Base-by-base conservation (phyloP, 2,888 invertebrate genomes). In the Eristalinus aeneus region DNA sequence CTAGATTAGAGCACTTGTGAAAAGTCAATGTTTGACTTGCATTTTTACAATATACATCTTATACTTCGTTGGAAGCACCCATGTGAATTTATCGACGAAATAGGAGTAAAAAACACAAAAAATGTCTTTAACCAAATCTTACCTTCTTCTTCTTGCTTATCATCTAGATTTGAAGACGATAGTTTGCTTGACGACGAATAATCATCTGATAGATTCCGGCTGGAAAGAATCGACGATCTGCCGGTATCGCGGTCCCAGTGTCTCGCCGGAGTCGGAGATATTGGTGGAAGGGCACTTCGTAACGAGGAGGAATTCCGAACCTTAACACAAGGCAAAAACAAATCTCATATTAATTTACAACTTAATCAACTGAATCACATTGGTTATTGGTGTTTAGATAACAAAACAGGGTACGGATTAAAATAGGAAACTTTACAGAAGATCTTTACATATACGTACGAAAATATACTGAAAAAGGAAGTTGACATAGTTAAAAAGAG, bases 161-260 rank as follows among this genome's bases (percentile, higher is more conserved):
- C 92, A 86, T 91, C 91, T 58, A 89, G 87, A 16, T 89, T 80
- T 76, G 88, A 88, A 76, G 77, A 90, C 89, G 67, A 88, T 78
- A 86, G 88, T 90, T 87, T 91, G 82, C 67, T 88, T 71, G 89
- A 89, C 68, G 90, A 89, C 56, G 91, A 77, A 83, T 81, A 85
- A 86, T 89, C 89, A 73, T 88, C 83, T 8, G 87, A 80, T 27
- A 84, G 78, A 89, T 89, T 89, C 73, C 88, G 81, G 75, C 84
- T 85, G n/a, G 90, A 89, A 79, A 90, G 76, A 88, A 89, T 88
- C 83, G 90, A 89, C 88, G 89, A 88, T 54, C 89, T 88, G 65
- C 88, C 78, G 80, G 87, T 90, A 36, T 93, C 93, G 73, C 93
- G 91, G 77, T 93, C 93, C 90, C 90, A 92, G 82, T 91, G 90